phyloP scores from a whole-genome alignment of 2,888 invertebrate species.

The Elysia crispata region DNA sequence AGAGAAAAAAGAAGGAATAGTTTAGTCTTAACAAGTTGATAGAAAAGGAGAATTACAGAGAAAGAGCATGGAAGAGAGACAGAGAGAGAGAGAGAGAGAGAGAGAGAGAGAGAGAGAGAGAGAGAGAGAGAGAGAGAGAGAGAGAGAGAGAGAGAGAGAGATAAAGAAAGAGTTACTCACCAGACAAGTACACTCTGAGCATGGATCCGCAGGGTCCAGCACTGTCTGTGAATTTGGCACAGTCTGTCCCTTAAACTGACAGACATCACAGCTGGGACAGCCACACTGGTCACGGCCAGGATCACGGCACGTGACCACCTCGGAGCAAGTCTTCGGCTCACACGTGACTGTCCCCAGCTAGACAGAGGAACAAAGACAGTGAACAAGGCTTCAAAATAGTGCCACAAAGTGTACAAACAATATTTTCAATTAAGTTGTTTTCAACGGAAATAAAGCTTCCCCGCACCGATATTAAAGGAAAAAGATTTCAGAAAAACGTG shows the following conservation, averaged over 20 bases:
- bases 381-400: too few relatives aligned
- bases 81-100: constrained; percentile 17
- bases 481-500: too few relatives aligned
- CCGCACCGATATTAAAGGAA: too few relatives aligned
- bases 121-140: too few relatives aligned
- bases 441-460: too few relatives aligned
- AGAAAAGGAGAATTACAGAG: background rate
- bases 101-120: too few relatives aligned
- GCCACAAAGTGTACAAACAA: too few relatives aligned
- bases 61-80: constrained; percentile 3
- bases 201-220: constrained; percentile 55
- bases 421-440: too few relatives aligned
- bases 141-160: too few relatives aligned
- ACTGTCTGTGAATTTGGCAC: constrained; percentile 58
- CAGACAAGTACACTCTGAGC: constrained; percentile 64
- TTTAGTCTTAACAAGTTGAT: background rate
- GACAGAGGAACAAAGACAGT: too few relatives aligned
- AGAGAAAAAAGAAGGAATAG: too few relatives aligned
- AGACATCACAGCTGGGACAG: constrained; percentile 62
- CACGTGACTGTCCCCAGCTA: constrained; percentile 63
- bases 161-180: constrained; percentile 52
- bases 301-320: constrained; percentile 54
- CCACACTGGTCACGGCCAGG: constrained; percentile 60
- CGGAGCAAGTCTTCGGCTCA: constrained; percentile 55
- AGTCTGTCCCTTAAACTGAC: constrained; percentile 56